Base-by-base conservation (phyloP, 2,888 invertebrate species). In the Caradrina kadenii region DNA sequence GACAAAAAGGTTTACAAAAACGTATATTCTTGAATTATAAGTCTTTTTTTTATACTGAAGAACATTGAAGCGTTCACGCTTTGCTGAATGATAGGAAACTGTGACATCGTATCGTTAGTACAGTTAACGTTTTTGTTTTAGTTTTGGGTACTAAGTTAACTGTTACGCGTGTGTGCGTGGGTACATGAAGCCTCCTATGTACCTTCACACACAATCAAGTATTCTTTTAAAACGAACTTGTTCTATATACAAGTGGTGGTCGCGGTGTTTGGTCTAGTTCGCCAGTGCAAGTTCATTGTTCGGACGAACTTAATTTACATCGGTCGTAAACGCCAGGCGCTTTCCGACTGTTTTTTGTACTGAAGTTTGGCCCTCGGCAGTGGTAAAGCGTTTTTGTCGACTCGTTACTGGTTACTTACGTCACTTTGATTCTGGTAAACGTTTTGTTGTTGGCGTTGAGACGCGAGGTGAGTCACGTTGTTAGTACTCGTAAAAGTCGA, bases 281-380 rank as follows among this genome's bases (percentile, higher is more conserved):
- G 93, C 93, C 93, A 91, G 87, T 93, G 92, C 93, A 94, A 93
- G 95, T 95, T 96, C 95, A 95, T 96, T 96, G 95, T 96, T 95
- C 95, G 90, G 83, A 67, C 63, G 72, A 56, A 75, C 59, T 80
- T 58, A 85, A 87, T 82, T 84, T 85, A 79, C 76, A 86, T 88
- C 83, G 79, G 94, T 84, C 92, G 86, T 92, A 95, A 94, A 87
- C 91, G 94, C 92, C 94, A 85, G 86, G 87, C 89, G 90, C 87
- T 91, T 86, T 78, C 85, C 83, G 80, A 70, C 77, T 70, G 86
- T 89, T 94, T 94, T 94, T 93, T 93, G 88, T 90, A 76, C 67
- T 77, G 71, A 89, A 86, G 85, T 91, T 92, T 90, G 91, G 90
- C 89, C 90, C 91, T 91, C 90, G 75, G 79, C 69, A 73, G 86